phyloP scores from a whole-genome alignment of 2,797 vertebrate genomes.

The Esox masquinongy region DNA sequence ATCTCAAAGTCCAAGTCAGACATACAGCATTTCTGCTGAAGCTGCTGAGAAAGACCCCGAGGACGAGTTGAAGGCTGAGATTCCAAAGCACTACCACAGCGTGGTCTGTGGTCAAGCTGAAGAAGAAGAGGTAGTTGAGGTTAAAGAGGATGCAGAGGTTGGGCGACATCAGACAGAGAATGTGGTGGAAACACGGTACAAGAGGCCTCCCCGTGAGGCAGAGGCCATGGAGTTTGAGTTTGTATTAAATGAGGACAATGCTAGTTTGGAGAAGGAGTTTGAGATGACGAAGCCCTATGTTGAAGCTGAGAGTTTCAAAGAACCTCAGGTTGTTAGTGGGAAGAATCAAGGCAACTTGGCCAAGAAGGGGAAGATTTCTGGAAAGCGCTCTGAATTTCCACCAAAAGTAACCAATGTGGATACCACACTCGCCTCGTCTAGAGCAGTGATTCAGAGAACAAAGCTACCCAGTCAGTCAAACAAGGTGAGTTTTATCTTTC shows the following conservation, averaged over 20 bases:
- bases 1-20: neutral
- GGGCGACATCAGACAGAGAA: neutral
- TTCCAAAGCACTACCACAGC: neutral
- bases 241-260: slow-evolving; percentile 29
- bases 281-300: neutral
- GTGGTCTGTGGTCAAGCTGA: neutral
- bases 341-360: neutral
- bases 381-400: neutral
- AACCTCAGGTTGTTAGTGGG: neutral
- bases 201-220: slow-evolving; percentile 58
- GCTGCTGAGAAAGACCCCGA: neutral
- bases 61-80: neutral
- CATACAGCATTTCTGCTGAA: slow-evolving; percentile 14
- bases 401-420: neutral
- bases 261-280: slow-evolving; percentile 46
- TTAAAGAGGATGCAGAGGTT: neutral
- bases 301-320: neutral
- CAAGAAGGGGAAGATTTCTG: neutral
- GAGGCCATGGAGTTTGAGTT: slow-evolving; percentile 6
- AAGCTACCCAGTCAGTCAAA: slow-evolving; percentile 18
- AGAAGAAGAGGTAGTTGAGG: neutral
- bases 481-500: slow-evolving; percentile 41
- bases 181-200: neutral
- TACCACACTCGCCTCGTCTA: neutral
- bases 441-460: slow-evolving; percentile 14